A percentile compares a stretch with the other conserved stretches of the same genome.
Evolutionary conservation across 2,113 vertebrate species (phyloP).

Genomic region (Antechinus flavipes): DNA sequence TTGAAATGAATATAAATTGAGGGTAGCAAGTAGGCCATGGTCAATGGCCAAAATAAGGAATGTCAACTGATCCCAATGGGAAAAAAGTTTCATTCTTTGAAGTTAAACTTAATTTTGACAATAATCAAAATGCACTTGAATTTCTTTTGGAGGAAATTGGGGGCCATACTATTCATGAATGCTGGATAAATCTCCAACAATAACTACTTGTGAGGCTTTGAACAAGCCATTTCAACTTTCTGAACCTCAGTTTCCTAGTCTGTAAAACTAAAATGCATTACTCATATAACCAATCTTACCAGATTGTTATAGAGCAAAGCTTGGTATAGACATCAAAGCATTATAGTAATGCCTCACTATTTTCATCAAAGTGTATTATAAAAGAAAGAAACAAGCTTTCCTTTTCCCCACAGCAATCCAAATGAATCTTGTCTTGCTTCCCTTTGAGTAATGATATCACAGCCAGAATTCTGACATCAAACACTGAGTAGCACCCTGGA

Average conservation of each 20-base stretch:
- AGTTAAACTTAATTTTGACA: not conserved
- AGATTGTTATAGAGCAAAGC: not conserved
- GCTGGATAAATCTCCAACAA: not conserved
- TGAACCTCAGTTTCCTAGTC: not conserved
- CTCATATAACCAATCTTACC: not conserved
- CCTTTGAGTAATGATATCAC: conserved; percentile 33
- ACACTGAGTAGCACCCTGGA: conserved; percentile 24
- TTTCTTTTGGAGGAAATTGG: not conserved
- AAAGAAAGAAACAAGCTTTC: conserved; percentile 2
- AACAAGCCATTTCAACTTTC: not conserved
- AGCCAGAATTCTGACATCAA: conserved; percentile 46
- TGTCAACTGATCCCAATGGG: not conserved
- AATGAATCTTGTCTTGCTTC: conserved; percentile 38
- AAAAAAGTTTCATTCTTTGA: not conserved
- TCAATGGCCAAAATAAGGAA: not conserved
- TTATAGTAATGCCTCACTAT: not conserved
- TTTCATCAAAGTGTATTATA: conserved; percentile 2
- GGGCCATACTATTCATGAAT: not conserved
- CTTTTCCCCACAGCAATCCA: not conserved
- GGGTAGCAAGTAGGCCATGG: not conserved
- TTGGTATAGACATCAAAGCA: not conserved
- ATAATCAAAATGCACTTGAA: not conserved
- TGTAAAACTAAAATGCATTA: not conserved
- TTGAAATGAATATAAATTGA: not conserved
- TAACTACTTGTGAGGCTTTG: not conserved